phyloP scores from a whole-genome alignment of 2,113 vertebrate species.

The Dicerorhinus sumatrensis region DNA sequence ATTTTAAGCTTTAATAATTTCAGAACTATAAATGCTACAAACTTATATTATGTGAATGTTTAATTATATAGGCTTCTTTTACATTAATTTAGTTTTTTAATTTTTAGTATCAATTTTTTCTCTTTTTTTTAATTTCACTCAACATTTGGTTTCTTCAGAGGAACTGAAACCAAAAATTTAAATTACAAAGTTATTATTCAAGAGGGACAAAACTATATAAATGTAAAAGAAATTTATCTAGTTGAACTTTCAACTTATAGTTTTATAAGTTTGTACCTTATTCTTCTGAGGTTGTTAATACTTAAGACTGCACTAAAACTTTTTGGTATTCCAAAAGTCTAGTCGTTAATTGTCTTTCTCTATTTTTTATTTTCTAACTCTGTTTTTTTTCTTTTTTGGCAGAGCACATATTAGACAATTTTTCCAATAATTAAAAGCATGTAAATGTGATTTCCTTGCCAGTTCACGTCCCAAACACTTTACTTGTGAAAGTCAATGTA shows the following conservation, averaged over 20 bases:
- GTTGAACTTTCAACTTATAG: neutral
- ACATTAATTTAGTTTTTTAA: constrained; percentile 22
- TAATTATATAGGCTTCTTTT: neutral
- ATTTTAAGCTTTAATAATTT: constrained; percentile 13
- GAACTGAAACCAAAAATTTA: neutral
- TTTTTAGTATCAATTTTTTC: neutral
- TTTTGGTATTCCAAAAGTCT: neutral
- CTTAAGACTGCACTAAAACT: neutral
- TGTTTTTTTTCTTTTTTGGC: neutral
- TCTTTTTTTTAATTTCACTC: neutral
- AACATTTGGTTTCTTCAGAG: constrained; percentile 9
- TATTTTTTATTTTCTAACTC: neutral
- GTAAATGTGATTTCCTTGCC: neutral
- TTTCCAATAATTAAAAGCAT: neutral
- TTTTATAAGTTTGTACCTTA: neutral
- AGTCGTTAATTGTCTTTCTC: neutral
- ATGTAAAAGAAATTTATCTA: constrained; percentile 23
- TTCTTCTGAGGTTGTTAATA: neutral
- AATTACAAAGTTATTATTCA: constrained; percentile 36
- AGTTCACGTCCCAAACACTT: neutral
- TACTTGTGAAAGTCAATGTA: neutral
- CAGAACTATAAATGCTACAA: constrained; percentile 21
- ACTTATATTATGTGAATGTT: neutral
- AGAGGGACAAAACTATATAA: constrained; percentile 19
- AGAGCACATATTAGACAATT: neutral